Base-by-base conservation (phyloP, 2,797 vertebrate genomes). In the Merluccius polli region DNA sequence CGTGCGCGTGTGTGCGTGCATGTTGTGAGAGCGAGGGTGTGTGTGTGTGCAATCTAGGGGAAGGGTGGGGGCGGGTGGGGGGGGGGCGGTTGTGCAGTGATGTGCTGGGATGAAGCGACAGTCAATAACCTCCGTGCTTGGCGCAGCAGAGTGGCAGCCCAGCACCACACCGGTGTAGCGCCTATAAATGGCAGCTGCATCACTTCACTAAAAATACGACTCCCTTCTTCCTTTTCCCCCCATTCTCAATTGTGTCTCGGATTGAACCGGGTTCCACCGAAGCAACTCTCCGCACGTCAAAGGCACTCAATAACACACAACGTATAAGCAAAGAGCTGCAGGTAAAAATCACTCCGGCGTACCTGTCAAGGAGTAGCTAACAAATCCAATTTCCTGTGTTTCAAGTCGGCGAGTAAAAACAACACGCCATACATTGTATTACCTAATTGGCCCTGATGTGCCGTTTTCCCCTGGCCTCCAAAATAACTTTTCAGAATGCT, bases 101-200 rank as follows among this genome's bases (percentile, higher is more conserved):
- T 73, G 63, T 63, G 78, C 8, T 9, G 65, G 48, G 21, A 18
- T 4, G 11, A 79, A 63, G 52, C 6, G 52, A 72, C 59, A 72
- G 77, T 72, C 79, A 77, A 79, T 85, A 86, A 83, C 78, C 73
- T 48, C 73, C 24, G 73, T 79, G 72, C 79, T 74, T 71, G 81
- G 77, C 87, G 82, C 81, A 90, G 79, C 72, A 75, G 81, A 78
- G 71, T 82, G 78, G 80, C 81, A 63, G 7, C 84, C 87, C 79
- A 86, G 85, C 75, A 82, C 79, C 84, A 78, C 74, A 73, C 74
- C 70, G 77, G 79, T 74, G 78, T 82, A 83, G 82, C 80, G 18
- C 78, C 90, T 91, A 91, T 88, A 91, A 91, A 90, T 86, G 85
- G 88, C 86, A 85, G 76, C 86, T 81, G 78, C 77, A 84, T 89